phyloP scores from a whole-genome alignment of 2,797 vertebrate species.

The Xyrichtys novacula region DNA sequence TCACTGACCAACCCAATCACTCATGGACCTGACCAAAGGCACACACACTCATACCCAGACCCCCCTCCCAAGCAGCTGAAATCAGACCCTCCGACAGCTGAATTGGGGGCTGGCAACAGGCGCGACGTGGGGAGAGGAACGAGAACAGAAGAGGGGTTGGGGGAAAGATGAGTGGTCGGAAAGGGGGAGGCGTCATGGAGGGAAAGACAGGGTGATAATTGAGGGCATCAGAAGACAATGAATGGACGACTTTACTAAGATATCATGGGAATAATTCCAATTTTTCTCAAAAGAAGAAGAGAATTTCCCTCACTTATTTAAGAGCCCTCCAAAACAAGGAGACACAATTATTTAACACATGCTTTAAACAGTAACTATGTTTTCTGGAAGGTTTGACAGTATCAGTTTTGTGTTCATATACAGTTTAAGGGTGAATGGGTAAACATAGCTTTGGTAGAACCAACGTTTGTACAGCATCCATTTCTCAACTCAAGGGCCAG shows the following conservation, averaged over 20 bases:
- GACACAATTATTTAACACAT: too few species aligned
- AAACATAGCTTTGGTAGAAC: too few species aligned
- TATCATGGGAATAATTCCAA: neutral
- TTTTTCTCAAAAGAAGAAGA: neutral
- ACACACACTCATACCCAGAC: slow-evolving; percentile 22
- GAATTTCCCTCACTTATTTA: neutral
- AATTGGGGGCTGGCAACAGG: slow-evolving; percentile 51
- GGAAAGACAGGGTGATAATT: slow-evolving; percentile 25
- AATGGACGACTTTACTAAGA: slow-evolving; percentile 15
- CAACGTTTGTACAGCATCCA: neutral
- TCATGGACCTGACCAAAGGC: slow-evolving; percentile 13
- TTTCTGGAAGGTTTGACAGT: too few species aligned
- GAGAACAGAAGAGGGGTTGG: slow-evolving; percentile 22
- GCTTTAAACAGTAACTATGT: too few species aligned
- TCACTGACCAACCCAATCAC: slow-evolving; percentile 8
- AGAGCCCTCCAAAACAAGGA: too few species aligned
- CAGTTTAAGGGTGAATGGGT: too few species aligned
- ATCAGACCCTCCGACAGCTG: slow-evolving; percentile 81
- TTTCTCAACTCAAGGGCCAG: neutral
- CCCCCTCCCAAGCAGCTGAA: slow-evolving; percentile 67
- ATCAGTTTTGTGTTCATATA: neutral
- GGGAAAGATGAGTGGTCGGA: slow-evolving; percentile 20
- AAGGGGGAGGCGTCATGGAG: slow-evolving; percentile 17
- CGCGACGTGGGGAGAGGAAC: slow-evolving; percentile 26
- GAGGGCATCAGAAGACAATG: slow-evolving; percentile 7